A percentile compares a stretch with the other conserved stretches of the same genome.
Evolutionary conservation across 2,888 invertebrate genomes (phyloP).

Genomic region (Diplazon laetatorius): DNA sequence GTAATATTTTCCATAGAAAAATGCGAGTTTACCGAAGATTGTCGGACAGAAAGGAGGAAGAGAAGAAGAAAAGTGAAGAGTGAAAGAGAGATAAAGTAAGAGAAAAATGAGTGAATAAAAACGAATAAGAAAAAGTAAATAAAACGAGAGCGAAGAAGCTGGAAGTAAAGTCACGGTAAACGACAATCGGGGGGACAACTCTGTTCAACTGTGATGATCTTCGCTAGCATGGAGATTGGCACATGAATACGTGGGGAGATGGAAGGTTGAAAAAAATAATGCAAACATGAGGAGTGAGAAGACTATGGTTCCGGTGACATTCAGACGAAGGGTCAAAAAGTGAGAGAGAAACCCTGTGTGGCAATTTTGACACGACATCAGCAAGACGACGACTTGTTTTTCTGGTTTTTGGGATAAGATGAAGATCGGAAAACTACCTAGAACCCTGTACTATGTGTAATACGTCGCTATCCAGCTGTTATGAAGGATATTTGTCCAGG

Average conservation of each 20-base stretch:
- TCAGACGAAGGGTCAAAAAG: slow-evolving; percentile 34
- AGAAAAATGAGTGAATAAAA: not conserved
- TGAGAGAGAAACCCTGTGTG: slow-evolving; percentile 21
- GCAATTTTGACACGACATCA: no score
- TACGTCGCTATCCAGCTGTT: no score
- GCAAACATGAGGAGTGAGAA: slow-evolving; percentile 48
- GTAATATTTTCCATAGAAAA: not conserved
- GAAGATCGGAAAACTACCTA: no score
- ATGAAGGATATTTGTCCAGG: no score
- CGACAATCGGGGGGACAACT: slow-evolving; percentile 8
- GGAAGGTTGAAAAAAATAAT: slow-evolving; percentile 55
- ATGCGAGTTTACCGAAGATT: slow-evolving; percentile 9
- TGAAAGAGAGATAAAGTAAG: not conserved
- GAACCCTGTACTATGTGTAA: no score
- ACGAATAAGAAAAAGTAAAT: slow-evolving; percentile 8
- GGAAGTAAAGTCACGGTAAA: slow-evolving; percentile 17
- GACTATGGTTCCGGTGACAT: slow-evolving; percentile 24
- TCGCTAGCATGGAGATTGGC: slow-evolving; percentile 58
- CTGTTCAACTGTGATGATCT: slow-evolving; percentile 27
- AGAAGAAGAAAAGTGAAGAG: not conserved
- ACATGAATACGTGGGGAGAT: slow-evolving; percentile 53
- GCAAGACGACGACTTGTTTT: no score
- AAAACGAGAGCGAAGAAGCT: slow-evolving; percentile 5
- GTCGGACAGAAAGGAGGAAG: not conserved
- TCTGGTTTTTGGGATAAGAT: no score